Percentiles rank a stretch among this genome's conserved stretches.
These are phyloP conservation scores for Panurus biarmicus DNA, from an alignment of 2,113 vertebrate genomes.

Conservation along the genomic window DNA sequence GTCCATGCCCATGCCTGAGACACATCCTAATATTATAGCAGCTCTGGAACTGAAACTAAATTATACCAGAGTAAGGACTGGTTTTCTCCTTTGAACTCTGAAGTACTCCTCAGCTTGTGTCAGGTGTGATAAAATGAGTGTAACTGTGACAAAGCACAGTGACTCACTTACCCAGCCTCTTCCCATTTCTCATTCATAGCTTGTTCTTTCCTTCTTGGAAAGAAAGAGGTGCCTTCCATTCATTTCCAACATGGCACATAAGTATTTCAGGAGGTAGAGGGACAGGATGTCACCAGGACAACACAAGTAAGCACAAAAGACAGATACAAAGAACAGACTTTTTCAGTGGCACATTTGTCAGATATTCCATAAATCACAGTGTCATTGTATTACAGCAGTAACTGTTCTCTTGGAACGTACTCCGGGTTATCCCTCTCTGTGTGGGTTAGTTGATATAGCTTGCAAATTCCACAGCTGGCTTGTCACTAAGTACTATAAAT, in stretches of 20 bases:
- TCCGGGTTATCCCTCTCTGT: background rate
- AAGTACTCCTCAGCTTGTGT: background rate
- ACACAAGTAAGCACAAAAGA: slow-evolving; percentile 63
- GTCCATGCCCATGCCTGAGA: background rate
- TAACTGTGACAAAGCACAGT: slow-evolving; percentile 49
- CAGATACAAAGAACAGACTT: slow-evolving; percentile 64
- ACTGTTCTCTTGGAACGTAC: slow-evolving; percentile 25
- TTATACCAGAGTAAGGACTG: background rate
- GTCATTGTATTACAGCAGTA: slow-evolving; percentile 56
- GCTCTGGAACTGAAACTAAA: slow-evolving; percentile 13
- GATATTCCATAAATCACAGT: slow-evolving; percentile 69
- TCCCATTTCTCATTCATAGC: slow-evolving; percentile 47
- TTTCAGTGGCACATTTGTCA: slow-evolving; percentile 60
- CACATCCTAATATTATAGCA: slow-evolving; percentile 22
- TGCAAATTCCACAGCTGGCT: slow-evolving; percentile 61
- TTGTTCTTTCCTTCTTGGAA: slow-evolving; percentile 30
- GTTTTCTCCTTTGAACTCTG: background rate
- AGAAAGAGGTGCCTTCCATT: background rate
- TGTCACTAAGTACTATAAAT: slow-evolving; percentile 59
- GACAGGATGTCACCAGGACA: slow-evolving; percentile 55
- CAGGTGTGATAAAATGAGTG: slow-evolving; percentile 47
- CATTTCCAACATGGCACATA: slow-evolving; percentile 37
- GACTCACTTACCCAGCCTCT: slow-evolving; percentile 25
- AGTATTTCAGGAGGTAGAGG: slow-evolving; percentile 36
- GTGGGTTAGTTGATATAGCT: slow-evolving; percentile 27